phyloP scores from a whole-genome alignment of 2,113 vertebrate species.

The Leiothrix lutea region DNA sequence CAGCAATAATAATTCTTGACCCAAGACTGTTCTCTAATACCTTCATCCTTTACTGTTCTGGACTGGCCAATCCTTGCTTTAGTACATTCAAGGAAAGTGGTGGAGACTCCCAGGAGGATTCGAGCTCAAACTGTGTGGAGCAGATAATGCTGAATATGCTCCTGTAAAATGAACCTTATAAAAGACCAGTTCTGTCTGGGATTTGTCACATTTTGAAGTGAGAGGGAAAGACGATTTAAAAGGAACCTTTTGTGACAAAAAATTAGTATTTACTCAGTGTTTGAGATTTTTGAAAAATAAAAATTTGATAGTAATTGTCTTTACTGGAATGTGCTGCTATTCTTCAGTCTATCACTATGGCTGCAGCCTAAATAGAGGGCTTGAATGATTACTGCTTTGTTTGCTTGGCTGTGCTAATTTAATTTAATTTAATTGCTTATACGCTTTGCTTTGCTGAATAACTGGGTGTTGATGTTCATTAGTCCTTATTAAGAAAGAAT shows the following conservation, averaged over 20 bases:
- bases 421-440: conserved; percentile 72
- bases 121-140: not conserved
- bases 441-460: conserved; percentile 77
- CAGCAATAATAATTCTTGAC: conserved; percentile 76
- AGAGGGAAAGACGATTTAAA: not conserved
- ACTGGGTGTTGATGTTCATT: conserved; percentile 73
- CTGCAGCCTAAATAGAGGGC: conserved; percentile 48
- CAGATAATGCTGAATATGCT: conserved; percentile 20
- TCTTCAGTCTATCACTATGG: conserved; percentile 53
- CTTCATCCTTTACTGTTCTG: conserved; percentile 35
- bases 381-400: conserved; percentile 70
- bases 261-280: not conserved
- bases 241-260: not conserved
- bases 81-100: not conserved
- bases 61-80: conserved; percentile 9
- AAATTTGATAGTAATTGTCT: conserved; percentile 58
- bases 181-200: conserved; percentile 29
- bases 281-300: conserved; percentile 40
- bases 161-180: not conserved
- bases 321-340: conserved; percentile 44
- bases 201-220: conserved; percentile 39
- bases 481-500: conserved; percentile 72
- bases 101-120: not conserved
- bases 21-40: conserved; percentile 67
- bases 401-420: conserved; percentile 76